These are phyloP conservation scores for Agrotis ipsilon DNA, from an alignment of 2,888 invertebrate genomes.

Conservation along the genomic window DNA sequence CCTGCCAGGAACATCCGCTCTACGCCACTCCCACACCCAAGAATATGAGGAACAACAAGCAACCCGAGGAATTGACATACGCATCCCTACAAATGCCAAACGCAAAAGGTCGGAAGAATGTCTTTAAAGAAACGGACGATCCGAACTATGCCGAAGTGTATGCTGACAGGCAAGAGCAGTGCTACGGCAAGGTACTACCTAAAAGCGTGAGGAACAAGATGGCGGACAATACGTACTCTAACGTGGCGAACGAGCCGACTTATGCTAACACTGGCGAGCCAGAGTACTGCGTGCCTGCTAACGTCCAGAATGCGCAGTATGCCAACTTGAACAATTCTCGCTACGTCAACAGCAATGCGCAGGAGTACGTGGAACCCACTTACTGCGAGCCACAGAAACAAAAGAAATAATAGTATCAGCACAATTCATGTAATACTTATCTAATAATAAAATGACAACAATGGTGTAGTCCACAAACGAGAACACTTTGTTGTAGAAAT, in stretches of 20 bases:
- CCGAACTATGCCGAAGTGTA: slow-evolving; percentile 44
- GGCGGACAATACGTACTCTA: slow-evolving; percentile 11
- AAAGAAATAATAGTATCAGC: background rate
- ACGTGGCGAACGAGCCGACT: slow-evolving; percentile 20
- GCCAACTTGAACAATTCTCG: slow-evolving; percentile 29
- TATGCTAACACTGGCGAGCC: slow-evolving; percentile 17
- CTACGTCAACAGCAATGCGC: slow-evolving; percentile 27
- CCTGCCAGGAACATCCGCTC: slow-evolving; percentile 9
- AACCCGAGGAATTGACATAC: slow-evolving; percentile 12
- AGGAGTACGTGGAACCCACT: slow-evolving; percentile 41
- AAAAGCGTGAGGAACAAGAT: slow-evolving; percentile 24
- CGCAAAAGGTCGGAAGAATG: background rate
- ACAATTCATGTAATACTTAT: too few species aligned
- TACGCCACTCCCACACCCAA: slow-evolving; percentile 37
- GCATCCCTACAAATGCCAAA: slow-evolving; percentile 14
- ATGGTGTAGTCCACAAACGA: background rate
- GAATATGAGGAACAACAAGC: slow-evolving; percentile 11
- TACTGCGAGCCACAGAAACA: slow-evolving; percentile 36
- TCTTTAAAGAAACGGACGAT: slow-evolving; percentile 34
- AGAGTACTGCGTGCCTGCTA: slow-evolving; percentile 36
- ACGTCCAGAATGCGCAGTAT: slow-evolving; percentile 6
- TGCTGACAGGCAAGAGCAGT: slow-evolving; percentile 28
- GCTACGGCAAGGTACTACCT: slow-evolving; percentile 28
- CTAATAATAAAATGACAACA: background rate
- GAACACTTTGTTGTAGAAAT: background rate